phyloP scores from a whole-genome alignment of 2,888 invertebrate species.

The Drosophila algonquin region DNA sequence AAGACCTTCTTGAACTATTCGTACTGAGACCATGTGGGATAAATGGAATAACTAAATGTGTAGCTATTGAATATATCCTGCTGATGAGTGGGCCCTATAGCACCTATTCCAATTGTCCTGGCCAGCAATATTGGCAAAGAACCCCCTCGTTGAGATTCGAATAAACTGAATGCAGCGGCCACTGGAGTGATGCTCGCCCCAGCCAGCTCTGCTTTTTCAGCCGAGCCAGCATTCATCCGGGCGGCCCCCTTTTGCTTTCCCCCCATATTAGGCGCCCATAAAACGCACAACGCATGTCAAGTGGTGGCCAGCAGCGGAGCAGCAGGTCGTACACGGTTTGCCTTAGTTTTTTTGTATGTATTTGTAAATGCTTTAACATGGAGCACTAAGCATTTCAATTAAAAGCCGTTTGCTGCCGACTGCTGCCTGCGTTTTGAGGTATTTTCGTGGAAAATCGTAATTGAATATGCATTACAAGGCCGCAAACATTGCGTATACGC shows the following conservation, averaged over 20 bases:
- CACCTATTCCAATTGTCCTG: slow-evolving; percentile 23
- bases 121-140: slow-evolving; percentile 15
- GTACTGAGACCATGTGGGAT: too few species aligned
- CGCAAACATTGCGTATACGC: slow-evolving; percentile 64
- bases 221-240: slow-evolving; percentile 11
- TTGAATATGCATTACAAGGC: slow-evolving; percentile 71
- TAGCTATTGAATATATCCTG: slow-evolving; percentile 16
- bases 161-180: slow-evolving; percentile 39
- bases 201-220: slow-evolving; percentile 38
- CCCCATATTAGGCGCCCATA: slow-evolving; percentile 23
- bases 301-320: slow-evolving; percentile 37
- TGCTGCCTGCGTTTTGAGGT: slow-evolving; percentile 22
- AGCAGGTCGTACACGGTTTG: slow-evolving; percentile 13
- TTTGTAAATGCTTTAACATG: slow-evolving; percentile 46
- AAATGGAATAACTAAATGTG: not conserved
- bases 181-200: slow-evolving; percentile 46
- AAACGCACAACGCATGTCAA: slow-evolving; percentile 54
- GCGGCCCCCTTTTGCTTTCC: not conserved
- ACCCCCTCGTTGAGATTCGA: slow-evolving; percentile 32
- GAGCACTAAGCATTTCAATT: slow-evolving; percentile 51
- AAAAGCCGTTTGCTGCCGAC: slow-evolving; percentile 38
- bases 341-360: slow-evolving; percentile 28
- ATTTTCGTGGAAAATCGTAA: slow-evolving; percentile 42
- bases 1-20: too few species aligned
- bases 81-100: slow-evolving; percentile 14